Percentiles rank a stretch among this genome's conserved stretches.
phyloP scores from a whole-genome alignment of 2,888 invertebrate species.

The Rhagonycha fulva region DNA sequence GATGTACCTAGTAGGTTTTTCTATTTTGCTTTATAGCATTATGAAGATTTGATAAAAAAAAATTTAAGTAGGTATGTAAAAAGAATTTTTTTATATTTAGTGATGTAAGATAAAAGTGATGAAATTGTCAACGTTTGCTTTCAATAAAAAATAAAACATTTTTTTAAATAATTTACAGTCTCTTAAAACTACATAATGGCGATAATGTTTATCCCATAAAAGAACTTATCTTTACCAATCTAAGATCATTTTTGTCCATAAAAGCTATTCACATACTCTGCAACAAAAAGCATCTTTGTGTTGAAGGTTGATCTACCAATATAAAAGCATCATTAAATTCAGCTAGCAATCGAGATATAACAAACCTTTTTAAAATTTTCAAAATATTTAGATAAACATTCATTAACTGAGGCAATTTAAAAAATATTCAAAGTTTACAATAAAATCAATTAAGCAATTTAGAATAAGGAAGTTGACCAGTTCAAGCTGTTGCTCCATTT shows the following conservation, averaged over 20 bases:
- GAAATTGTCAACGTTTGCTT: neutral
- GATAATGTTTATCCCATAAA: slow-evolving; percentile 13
- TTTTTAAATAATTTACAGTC: neutral
- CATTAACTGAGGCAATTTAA: too few species aligned
- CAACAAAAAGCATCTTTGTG: slow-evolving; percentile 11
- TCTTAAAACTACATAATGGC: neutral
- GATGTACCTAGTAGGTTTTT: neutral
- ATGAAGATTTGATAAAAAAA: neutral
- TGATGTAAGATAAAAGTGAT: neutral
- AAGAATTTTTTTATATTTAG: neutral
- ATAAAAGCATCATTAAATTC: neutral
- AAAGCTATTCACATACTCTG: slow-evolving; percentile 6
- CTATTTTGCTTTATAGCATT: neutral
- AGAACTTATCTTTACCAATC: slow-evolving; percentile 13
- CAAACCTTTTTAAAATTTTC: neutral
- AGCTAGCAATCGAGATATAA: neutral
- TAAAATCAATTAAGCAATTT: neutral
- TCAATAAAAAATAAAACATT: neutral
- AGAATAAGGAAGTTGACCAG: slow-evolving; percentile 4
- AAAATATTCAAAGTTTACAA: neutral
- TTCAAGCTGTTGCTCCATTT: slow-evolving; percentile 2
- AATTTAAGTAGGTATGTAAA: too few species aligned
- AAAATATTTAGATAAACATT: neutral
- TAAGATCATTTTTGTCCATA: slow-evolving; percentile 9
- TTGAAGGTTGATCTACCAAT: neutral